Percentiles rank a stretch among this genome's conserved stretches.
These are phyloP conservation scores for Alca torda DNA, from an alignment of 2,797 vertebrate species.

Conservation along the genomic window DNA sequence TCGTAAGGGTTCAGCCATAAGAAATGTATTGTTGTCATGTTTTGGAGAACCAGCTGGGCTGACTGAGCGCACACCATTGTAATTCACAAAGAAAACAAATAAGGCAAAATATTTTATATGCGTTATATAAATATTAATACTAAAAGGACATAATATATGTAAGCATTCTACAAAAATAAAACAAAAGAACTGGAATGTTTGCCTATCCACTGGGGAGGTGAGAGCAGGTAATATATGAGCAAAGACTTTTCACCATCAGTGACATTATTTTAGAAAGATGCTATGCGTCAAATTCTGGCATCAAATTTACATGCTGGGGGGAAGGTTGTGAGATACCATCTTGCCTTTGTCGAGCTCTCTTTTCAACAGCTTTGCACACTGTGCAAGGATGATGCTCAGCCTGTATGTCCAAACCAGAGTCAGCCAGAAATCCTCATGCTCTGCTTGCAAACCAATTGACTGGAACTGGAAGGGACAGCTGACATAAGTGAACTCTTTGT, in stretches of 20 bases:
- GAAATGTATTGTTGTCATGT: background rate
- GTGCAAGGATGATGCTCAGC: background rate
- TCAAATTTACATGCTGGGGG: background rate
- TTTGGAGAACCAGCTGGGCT: background rate
- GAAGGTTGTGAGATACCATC: background rate
- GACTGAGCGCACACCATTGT: background rate
- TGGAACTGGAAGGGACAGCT: slow-evolving; percentile 31
- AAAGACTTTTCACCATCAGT: background rate
- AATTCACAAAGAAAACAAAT: background rate
- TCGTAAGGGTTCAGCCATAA: background rate
- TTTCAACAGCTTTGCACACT: background rate
- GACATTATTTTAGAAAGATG: background rate
- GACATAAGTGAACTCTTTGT: slow-evolving; percentile 12
- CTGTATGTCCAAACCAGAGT: background rate
- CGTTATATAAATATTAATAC: background rate
- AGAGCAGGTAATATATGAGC: background rate
- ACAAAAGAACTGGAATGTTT: background rate
- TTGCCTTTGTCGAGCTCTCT: background rate
- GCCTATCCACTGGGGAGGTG: background rate
- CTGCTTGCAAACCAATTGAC: slow-evolving; percentile 15
- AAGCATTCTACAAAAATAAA: background rate
- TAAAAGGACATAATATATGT: background rate
- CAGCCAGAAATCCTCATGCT: slow-evolving; percentile 28
- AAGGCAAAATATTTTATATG: background rate
- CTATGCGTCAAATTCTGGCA: background rate